Percentiles rank a stretch among this genome's conserved stretches.
Conservation (phyloP, 1,140 invertebrate genomes). For the Pissodes strobi region DNA sequence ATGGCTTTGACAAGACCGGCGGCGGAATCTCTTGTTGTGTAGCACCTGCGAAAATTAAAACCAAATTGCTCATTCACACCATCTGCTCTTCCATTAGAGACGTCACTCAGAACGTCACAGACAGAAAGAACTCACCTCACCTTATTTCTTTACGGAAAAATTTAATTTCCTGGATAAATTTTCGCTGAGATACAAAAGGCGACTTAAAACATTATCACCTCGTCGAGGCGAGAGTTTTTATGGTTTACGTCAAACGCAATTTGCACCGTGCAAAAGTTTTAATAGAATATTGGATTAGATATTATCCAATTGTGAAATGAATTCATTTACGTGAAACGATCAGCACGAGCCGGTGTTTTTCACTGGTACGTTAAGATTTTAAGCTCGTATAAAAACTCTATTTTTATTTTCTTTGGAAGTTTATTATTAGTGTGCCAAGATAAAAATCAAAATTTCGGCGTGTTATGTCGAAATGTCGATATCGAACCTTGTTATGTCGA, state of each 20-base stretch:
- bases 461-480: too few species aligned
- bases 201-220: slow-evolving; percentile 57
- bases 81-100: slow-evolving; percentile 55
- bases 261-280: background rate
- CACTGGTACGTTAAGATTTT: too few species aligned
- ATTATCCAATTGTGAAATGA: too few species aligned
- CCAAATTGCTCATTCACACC: slow-evolving; percentile 57
- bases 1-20: slow-evolving; percentile 29
- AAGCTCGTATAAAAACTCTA: background rate
- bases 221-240: slow-evolving; percentile 36
- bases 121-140: slow-evolving; percentile 53
- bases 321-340: too few species aligned
- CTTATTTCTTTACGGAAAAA: slow-evolving; percentile 56
- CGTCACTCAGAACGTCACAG: slow-evolving; percentile 53
- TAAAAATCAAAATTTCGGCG: too few species aligned
- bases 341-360: too few species aligned
- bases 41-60: slow-evolving; percentile 57
- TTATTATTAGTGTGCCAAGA: too few species aligned
- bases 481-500: too few species aligned
- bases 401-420: too few species aligned
- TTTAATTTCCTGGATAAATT: slow-evolving; percentile 57
- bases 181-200: slow-evolving; percentile 47
- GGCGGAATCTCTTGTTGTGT: slow-evolving; percentile 30
- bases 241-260: slow-evolving; percentile 19
- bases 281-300: background rate